These are phyloP conservation scores for Sphyrna mokarran DNA, from an alignment of 2,113 vertebrate genomes.

Conservation along the genomic window DNA sequence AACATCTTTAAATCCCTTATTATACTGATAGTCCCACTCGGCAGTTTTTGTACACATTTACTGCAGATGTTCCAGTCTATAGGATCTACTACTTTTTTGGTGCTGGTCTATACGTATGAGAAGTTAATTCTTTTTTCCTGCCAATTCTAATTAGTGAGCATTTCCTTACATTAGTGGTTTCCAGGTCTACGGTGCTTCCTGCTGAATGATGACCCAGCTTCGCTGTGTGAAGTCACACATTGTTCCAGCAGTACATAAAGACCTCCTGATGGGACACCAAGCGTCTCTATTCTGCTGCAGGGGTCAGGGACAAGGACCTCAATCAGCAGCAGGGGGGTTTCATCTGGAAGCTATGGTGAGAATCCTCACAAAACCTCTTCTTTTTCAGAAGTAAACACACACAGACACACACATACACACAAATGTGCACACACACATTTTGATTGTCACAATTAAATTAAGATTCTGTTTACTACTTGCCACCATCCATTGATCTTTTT, in stretches of 20 bases:
- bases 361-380: neutral
- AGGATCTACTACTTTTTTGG: neutral
- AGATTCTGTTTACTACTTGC: neutral
- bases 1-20: neutral
- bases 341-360: neutral
- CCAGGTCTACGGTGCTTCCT: constrained; percentile 36
- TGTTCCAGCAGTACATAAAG: constrained; percentile 14
- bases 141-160: constrained; percentile 37
- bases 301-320: constrained; percentile 31
- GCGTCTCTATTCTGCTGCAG: neutral
- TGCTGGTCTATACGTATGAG: neutral
- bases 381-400: neutral
- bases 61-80: constrained; percentile 32
- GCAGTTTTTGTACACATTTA: constrained; percentile 7
- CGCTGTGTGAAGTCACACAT: neutral
- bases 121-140: constrained; percentile 26
- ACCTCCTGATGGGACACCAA: neutral
- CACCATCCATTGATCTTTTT: neutral
- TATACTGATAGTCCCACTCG: neutral
- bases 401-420: neutral
- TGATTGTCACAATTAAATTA: neutral
- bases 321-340: neutral
- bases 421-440: neutral
- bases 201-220: constrained; percentile 27
- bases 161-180: constrained; percentile 35